phyloP scores from a whole-genome alignment of 2,113 vertebrate genomes.

The Cyphomyrus plagiostoma region DNA sequence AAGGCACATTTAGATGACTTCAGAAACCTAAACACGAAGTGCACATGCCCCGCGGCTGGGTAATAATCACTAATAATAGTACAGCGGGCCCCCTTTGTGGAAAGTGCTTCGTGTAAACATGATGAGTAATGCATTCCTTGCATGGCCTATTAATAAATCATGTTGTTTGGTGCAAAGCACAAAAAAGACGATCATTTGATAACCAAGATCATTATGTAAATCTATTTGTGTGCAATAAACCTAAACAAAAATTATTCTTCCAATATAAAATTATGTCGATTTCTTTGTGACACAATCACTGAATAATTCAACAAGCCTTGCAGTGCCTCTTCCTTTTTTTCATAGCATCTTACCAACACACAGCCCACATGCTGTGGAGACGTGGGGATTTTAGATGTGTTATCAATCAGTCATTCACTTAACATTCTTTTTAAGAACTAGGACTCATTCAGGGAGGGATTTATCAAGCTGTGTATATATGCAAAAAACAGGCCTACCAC shows the following conservation, averaged over 20 bases:
- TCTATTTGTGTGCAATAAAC: constrained; percentile 15
- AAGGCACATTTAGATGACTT: background rate
- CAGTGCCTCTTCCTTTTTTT: background rate
- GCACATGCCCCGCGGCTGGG: background rate
- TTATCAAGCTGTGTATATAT: background rate
- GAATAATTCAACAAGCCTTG: constrained; percentile 19
- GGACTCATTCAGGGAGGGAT: background rate
- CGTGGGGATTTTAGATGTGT: background rate
- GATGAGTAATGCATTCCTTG: constrained; percentile 10
- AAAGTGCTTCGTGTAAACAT: constrained; percentile 18
- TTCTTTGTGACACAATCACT: constrained; percentile 6
- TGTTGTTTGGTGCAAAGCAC: constrained; percentile 11
- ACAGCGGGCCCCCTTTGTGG: constrained; percentile 6
- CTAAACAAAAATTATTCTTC: constrained; percentile 11
- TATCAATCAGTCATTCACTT: background rate
- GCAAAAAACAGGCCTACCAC: background rate
- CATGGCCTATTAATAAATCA: constrained; percentile 21
- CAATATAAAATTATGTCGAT: constrained; percentile 17
- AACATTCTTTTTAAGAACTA: background rate
- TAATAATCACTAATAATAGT: constrained; percentile 18
- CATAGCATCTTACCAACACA: background rate
- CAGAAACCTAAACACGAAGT: background rate
- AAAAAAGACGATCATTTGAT: constrained; percentile 17
- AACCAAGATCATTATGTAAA: constrained; percentile 16
- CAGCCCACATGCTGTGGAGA: background rate